Evolutionary conservation across 2,797 vertebrate genomes (phyloP).

Genomic region (Morelia viridis): DNA sequence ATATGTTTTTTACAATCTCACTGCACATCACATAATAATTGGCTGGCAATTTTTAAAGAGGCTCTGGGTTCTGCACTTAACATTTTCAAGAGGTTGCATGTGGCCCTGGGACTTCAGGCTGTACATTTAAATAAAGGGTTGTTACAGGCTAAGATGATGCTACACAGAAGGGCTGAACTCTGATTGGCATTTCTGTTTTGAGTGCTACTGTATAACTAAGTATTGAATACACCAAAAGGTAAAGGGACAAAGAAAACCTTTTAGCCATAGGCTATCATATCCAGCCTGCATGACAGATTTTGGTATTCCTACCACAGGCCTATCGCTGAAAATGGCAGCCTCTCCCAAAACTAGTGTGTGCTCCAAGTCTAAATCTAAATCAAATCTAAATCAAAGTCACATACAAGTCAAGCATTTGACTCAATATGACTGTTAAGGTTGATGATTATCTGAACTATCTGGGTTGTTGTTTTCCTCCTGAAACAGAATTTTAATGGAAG

Average conservation of each 20-base stretch:
- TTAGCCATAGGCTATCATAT: not conserved
- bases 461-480: constrained; percentile 40
- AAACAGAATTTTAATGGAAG: constrained; percentile 26
- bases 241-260: not conserved
- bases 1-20: not conserved
- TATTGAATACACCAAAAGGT: not conserved
- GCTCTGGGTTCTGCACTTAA: not conserved
- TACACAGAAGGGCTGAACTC: not conserved
- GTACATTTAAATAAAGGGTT: not conserved
- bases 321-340: not conserved
- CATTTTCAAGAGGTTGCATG: not conserved
- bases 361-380: not conserved
- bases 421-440: constrained; percentile 6
- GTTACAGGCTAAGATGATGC: not conserved
- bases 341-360: not conserved
- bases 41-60: not conserved
- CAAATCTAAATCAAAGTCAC: not conserved
- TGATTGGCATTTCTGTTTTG: not conserved
- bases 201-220: not conserved
- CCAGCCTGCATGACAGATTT: not conserved
- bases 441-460: constrained; percentile 23
- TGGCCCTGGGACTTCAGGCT: not conserved
- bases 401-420: not conserved
- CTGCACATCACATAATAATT: not conserved
- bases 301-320: not conserved